Evolutionary conservation across 2,113 vertebrate species (phyloP).

Genomic region (Rissa tridactyla): DNA sequence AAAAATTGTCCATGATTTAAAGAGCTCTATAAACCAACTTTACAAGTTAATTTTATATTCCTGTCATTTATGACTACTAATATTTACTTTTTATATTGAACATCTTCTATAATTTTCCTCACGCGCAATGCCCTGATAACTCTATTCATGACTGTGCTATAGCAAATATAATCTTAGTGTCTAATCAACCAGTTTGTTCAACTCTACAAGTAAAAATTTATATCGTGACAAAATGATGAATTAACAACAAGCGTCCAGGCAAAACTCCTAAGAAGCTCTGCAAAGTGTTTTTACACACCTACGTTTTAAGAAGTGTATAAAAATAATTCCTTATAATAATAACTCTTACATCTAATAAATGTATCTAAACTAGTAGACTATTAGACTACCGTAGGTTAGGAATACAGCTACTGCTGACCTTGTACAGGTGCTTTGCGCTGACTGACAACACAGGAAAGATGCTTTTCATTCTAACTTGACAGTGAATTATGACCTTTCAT

Average conservation of each 20-base stretch:
- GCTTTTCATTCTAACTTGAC: not conserved
- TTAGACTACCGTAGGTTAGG: not conserved
- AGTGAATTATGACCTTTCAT: not conserved
- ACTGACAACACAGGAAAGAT: not conserved
- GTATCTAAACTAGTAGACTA: not conserved
- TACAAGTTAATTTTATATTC: not conserved
- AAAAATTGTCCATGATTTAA: not conserved
- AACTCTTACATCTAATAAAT: not conserved
- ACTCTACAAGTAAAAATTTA: not conserved
- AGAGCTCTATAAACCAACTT: not conserved
- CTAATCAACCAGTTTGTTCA: not conserved
- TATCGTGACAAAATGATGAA: not conserved
- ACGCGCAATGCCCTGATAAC: not conserved
- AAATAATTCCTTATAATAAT: not conserved
- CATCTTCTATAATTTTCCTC: not conserved
- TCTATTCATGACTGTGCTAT: not conserved
- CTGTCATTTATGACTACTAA: not conserved
- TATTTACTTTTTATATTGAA: not conserved
- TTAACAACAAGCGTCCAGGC: not conserved
- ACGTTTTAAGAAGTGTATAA: not conserved
- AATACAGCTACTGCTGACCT: not conserved
- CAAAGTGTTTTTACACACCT: not conserved
- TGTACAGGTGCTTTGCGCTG: not conserved
- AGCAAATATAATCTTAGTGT: not conserved
- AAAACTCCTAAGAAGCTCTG: not conserved